Percentiles rank a stretch among this genome's conserved stretches.
Conservation (phyloP, 2,113 vertebrate species). For the Caranx melampygus region DNA sequence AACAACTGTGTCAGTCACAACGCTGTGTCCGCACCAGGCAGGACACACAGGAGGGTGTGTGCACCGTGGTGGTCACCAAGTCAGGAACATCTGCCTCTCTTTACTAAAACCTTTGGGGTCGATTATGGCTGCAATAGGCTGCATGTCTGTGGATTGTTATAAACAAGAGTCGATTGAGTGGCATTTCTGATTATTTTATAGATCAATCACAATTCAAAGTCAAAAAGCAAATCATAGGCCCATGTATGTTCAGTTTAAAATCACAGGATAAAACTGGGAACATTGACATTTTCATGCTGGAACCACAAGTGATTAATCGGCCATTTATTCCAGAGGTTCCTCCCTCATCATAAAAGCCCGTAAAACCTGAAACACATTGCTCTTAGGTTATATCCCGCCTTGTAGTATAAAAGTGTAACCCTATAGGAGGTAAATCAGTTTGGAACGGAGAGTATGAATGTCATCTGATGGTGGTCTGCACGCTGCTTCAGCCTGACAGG, state of each 20-base stretch:
- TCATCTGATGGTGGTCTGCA: neutral
- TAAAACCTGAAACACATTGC: neutral
- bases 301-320: neutral
- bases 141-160: neutral
- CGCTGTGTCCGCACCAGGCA: slow-evolving; percentile 31
- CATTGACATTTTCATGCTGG: neutral
- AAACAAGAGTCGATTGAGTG: neutral
- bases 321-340: neutral
- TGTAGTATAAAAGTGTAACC: neutral
- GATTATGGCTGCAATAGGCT: neutral
- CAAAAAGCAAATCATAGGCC: neutral
- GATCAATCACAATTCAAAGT: neutral
- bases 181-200: too few species aligned
- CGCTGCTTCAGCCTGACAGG: neutral
- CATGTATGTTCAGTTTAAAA: neutral
- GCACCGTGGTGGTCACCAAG: neutral
- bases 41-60: neutral
- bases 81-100: neutral
- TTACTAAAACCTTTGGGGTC: neutral
- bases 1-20: slow-evolving; percentile 36
- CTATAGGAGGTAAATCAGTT: neutral
- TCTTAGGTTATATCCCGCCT: neutral
- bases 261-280: neutral
- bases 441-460: neutral
- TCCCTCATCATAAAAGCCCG: neutral